Evolutionary conservation across 2,797 vertebrate genomes (phyloP).

Genomic region (Scomberomorus guttatus): DNA sequence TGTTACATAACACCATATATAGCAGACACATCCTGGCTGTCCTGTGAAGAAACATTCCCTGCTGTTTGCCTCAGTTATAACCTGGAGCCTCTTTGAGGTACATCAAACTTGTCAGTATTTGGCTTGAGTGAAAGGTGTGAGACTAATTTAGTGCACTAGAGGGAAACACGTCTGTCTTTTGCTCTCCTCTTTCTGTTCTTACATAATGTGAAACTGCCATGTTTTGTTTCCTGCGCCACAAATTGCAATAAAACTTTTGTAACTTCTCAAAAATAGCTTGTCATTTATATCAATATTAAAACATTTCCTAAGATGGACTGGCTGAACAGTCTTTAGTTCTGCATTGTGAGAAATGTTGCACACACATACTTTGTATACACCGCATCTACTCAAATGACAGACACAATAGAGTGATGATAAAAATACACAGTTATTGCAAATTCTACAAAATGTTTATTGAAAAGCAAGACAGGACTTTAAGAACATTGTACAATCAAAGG

Average conservation of each 20-base stretch:
- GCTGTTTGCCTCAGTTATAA: background rate
- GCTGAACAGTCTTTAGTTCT: background rate
- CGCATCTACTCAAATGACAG: slow-evolving; percentile 3
- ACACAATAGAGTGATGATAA: background rate
- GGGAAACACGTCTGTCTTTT: slow-evolving; percentile 21
- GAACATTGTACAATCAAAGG: slow-evolving; percentile 88
- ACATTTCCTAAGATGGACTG: background rate
- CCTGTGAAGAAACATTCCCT: slow-evolving; percentile 42
- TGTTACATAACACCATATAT: background rate
- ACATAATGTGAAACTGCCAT: slow-evolving; percentile 43
- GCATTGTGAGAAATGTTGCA: background rate
- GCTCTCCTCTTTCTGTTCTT: slow-evolving; percentile 29
- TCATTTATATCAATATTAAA: background rate
- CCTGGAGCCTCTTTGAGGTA: slow-evolving; percentile 27
- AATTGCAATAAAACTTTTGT: slow-evolving; percentile 86
- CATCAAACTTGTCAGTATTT: slow-evolving; percentile 26
- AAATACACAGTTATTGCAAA: slow-evolving; percentile 74
- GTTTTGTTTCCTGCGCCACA: slow-evolving; percentile 65
- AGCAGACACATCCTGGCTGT: background rate
- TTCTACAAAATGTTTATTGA: slow-evolving; percentile 97
- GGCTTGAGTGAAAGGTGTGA: slow-evolving; percentile 17
- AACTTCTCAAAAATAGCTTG: slow-evolving; percentile 75
- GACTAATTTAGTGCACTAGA: slow-evolving; percentile 26
- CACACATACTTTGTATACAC: background rate
- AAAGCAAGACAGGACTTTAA: slow-evolving; percentile 92